Evolutionary conservation across 2,797 vertebrate genomes (phyloP).

Genomic region (Liasis olivaceus): DNA sequence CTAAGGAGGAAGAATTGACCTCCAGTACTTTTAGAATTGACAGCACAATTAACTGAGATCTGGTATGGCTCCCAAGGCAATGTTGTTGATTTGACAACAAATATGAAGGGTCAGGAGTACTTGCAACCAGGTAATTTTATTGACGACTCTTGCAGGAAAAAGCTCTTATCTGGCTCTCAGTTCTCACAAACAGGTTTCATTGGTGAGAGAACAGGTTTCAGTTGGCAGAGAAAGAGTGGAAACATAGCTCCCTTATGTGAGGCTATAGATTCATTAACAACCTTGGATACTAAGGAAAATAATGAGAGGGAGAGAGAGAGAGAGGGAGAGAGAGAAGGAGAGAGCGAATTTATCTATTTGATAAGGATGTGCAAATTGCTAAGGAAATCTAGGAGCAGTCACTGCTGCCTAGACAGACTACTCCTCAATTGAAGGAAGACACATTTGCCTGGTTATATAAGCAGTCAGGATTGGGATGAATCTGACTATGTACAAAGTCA

Average conservation of each 20-base stretch:
- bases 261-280: background rate
- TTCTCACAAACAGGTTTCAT: background rate
- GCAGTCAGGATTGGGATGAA: background rate
- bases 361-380: background rate
- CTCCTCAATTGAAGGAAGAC: background rate
- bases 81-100: background rate
- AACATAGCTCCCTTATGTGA: background rate
- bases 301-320: accelerated
- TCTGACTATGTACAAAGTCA: background rate
- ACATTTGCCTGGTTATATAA: background rate
- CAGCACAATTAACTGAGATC: background rate
- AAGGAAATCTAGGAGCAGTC: background rate
- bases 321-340: background rate
- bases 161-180: background rate
- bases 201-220: background rate
- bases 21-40: background rate
- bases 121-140: background rate
- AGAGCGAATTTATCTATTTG: background rate
- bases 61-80: background rate
- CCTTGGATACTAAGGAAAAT: background rate
- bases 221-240: background rate
- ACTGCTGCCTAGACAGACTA: background rate
- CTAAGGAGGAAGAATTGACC: background rate
- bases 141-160: background rate
- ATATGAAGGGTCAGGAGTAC: background rate